Evolutionary conservation across 1,140 invertebrate species (phyloP).

Genomic region (Tenebrio molitor): DNA sequence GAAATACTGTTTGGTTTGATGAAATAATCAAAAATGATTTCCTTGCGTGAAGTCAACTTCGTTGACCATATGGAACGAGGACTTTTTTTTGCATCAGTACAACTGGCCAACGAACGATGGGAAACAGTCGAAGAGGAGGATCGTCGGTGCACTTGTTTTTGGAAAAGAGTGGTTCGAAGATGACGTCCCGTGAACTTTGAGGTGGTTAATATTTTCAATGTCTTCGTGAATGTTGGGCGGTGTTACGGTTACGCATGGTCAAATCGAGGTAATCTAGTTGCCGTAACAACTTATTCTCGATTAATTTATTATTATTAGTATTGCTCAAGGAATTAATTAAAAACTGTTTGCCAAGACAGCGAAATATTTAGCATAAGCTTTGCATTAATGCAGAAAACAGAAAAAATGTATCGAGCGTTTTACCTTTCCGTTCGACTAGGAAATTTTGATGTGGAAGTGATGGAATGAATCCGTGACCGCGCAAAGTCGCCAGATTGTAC

Average conservation of each 20-base stretch:
- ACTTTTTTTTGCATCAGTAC: neutral
- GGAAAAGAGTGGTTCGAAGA: no score
- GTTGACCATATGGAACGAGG: neutral
- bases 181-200: neutral
- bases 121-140: no score
- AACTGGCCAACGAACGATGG: no score
- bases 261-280: constrained; percentile 47
- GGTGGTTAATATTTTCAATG: neutral
- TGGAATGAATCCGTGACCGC: no score
- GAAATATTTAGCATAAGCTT: constrained; percentile 26
- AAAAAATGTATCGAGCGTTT: neutral
- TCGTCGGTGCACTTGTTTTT: no score
- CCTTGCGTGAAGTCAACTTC: no score
- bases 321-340: constrained; percentile 38
- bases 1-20: neutral
- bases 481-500: no score
- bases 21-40: no score
- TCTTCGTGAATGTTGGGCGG: constrained; percentile 25
- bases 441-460: no score
- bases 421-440: neutral
- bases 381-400: neutral
- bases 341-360: constrained; percentile 8
- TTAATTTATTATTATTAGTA: constrained; percentile 40
- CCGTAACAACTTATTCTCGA: constrained; percentile 34
- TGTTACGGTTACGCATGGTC: constrained; percentile 39